A percentile compares a stretch with the other conserved stretches of the same genome.
Conservation (phyloP, 2,113 vertebrate genomes). For the Chloropsis hardwickii region DNA sequence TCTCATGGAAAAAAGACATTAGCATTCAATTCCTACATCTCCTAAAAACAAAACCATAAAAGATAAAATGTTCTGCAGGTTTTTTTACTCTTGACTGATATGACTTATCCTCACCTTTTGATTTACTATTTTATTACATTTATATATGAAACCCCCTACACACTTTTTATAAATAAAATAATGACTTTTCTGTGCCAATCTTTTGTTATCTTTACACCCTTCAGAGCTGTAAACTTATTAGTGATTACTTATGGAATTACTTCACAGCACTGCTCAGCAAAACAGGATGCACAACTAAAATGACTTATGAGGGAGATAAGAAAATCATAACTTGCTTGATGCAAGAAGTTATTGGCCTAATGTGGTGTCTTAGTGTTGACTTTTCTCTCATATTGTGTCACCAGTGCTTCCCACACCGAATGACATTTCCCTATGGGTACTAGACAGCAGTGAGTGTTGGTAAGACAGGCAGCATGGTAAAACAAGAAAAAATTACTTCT, state of each 20-base stretch:
- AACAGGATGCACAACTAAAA: not conserved
- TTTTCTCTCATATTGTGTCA: not conserved
- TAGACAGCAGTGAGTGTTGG: not conserved
- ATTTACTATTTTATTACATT: not conserved
- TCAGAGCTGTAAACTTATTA: not conserved
- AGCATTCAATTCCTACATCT: not conserved
- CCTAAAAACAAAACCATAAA: not conserved
- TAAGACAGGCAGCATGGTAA: not conserved
- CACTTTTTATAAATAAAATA: not conserved
- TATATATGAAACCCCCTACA: fast-evolving
- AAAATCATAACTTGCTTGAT: not conserved
- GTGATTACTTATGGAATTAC: not conserved
- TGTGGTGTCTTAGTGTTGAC: not conserved
- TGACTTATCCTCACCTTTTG: not conserved
- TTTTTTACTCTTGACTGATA: not conserved
- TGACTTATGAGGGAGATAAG: not conserved
- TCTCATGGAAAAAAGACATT: not conserved
- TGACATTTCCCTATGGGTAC: not conserved
- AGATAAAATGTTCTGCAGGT: not conserved
- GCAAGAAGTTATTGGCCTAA: not conserved
- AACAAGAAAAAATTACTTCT: not conserved
- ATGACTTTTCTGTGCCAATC: not conserved
- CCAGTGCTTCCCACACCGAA: not conserved
- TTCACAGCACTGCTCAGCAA: not conserved
- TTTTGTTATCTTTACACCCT: not conserved